Base-by-base conservation (phyloP, 1,140 invertebrate genomes). In the Notospermus geniculatus region DNA sequence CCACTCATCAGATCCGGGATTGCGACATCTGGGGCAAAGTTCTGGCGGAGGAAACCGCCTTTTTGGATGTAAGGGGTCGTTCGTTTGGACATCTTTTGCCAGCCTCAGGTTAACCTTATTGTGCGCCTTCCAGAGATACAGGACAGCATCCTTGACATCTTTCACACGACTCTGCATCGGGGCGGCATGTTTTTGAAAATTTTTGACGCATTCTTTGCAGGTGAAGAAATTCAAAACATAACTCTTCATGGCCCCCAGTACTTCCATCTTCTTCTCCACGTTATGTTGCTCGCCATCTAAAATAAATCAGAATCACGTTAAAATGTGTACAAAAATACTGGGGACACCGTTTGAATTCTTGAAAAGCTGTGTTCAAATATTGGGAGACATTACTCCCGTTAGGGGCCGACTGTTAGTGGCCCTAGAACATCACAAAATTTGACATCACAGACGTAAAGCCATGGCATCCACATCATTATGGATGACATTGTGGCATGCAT, bases 51-150 rank as follows among this genome's bases (percentile, higher is more conserved):
- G 97, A 80, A 96, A 99, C 74, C 94, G 90, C 39, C 90, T 84
- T 82, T 99, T 99, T 0, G 89, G 92, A 81, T 90, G 87, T 57
- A 84, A 69, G 0, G 95, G 93, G 84, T 99, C 97, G 79, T 98
- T 95, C 11, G 91, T 93, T 15, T 36, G 4, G 4, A 82, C 53
- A 78, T 97, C 92, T 0, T 91, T 90, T 30, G 89, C 85, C 17
- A 98, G 79, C 66, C 95, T 86, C 64, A 88, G 82, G 71, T 99
- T 99, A 0, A 67, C 78, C 79, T 89, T 87, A 81, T 98, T 98
- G 74, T 99, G 95, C 1, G 92, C 90, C 57, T 84, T 84, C 97
- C 97, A 99, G 1, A 99, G 79, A 93, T 94, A 99, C 5, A 98
- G 71, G 0, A 97, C 86, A 22, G 88, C 86, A 52, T 93, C 90